These are phyloP conservation scores for Pagrus major DNA, from an alignment of 2,113 vertebrate species.

Conservation along the genomic window DNA sequence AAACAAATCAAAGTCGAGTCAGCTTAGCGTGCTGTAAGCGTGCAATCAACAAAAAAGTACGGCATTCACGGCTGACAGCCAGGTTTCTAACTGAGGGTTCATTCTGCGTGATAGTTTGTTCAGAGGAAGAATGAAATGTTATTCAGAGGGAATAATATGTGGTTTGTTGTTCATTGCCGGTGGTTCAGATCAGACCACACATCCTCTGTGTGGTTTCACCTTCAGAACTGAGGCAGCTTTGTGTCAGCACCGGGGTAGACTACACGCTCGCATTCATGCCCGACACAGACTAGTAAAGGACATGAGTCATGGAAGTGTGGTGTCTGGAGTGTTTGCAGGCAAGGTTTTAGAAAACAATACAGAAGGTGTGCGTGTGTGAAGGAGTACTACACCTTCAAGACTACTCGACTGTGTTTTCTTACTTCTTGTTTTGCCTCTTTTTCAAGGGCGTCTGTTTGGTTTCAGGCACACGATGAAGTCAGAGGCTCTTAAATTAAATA, in stretches of 20 bases:
- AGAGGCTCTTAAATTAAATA: neutral
- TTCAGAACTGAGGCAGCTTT: slow-evolving; percentile 75
- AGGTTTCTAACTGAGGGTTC: slow-evolving; percentile 34
- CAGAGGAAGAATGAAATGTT: slow-evolving; percentile 56
- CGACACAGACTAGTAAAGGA: slow-evolving; percentile 43
- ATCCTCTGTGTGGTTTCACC: slow-evolving; percentile 68
- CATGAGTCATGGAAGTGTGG: slow-evolving; percentile 44
- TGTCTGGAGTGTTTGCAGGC: slow-evolving; percentile 49
- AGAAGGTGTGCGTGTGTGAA: slow-evolving; percentile 2
- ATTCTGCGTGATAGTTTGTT: slow-evolving; percentile 56
- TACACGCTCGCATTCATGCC: slow-evolving; percentile 42
- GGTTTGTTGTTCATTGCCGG: slow-evolving; percentile 63
- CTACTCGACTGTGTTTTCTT: slow-evolving; percentile 3
- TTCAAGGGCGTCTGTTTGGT: neutral
- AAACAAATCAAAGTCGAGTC: slow-evolving; percentile 26
- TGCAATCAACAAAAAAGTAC: slow-evolving; percentile 29
- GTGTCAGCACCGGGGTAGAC: slow-evolving; percentile 56
- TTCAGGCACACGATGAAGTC: neutral
- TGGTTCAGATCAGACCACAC: slow-evolving; percentile 65
- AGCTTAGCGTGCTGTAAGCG: neutral
- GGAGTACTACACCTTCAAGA: neutral
- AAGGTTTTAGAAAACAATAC: slow-evolving; percentile 27
- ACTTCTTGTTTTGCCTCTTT: neutral
- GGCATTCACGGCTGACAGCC: slow-evolving; percentile 8
- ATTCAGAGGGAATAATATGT: slow-evolving; percentile 54